These are phyloP conservation scores for Mustela nigripes DNA, from an alignment of 2,113 vertebrate genomes.

Conservation along the genomic window DNA sequence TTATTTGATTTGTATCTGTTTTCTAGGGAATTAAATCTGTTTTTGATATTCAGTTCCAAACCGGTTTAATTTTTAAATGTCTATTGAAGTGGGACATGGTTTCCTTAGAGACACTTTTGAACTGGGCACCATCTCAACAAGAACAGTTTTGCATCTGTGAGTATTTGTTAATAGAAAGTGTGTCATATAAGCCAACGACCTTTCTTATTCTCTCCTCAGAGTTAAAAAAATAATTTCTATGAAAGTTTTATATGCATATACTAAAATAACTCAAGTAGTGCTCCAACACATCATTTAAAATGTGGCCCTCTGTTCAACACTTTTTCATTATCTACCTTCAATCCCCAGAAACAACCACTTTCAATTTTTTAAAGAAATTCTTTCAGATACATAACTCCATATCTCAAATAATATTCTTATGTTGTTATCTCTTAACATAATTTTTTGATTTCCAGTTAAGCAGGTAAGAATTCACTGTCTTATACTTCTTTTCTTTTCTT, in stretches of 20 bases:
- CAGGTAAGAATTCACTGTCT: not conserved
- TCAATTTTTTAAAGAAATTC: not conserved
- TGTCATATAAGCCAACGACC: not conserved
- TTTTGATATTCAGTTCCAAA: conserved; percentile 55
- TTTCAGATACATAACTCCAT: not conserved
- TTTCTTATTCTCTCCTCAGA: not conserved
- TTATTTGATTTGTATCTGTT: conserved; percentile 56
- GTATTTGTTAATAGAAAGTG: not conserved
- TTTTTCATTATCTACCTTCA: not conserved
- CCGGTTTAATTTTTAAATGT: not conserved
- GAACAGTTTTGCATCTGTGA: not conserved
- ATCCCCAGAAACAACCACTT: not conserved
- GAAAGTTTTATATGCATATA: not conserved
- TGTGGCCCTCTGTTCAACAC: not conserved
- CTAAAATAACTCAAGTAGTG: not conserved
- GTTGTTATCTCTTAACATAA: not conserved
- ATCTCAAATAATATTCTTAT: not conserved
- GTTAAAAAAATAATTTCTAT: conserved; percentile 23
- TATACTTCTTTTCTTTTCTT: not conserved
- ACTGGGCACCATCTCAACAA: not conserved
- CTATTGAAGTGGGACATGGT: not conserved
- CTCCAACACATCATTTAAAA: not conserved
- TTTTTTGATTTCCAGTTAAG: not conserved
- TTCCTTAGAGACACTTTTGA: not conserved
- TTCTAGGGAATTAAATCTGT: not conserved